Evolutionary conservation across 2,797 vertebrate species (phyloP), one percentile per base, ranked within the genome.

Genomic region (Mormyrus proboscirostris): DNA sequence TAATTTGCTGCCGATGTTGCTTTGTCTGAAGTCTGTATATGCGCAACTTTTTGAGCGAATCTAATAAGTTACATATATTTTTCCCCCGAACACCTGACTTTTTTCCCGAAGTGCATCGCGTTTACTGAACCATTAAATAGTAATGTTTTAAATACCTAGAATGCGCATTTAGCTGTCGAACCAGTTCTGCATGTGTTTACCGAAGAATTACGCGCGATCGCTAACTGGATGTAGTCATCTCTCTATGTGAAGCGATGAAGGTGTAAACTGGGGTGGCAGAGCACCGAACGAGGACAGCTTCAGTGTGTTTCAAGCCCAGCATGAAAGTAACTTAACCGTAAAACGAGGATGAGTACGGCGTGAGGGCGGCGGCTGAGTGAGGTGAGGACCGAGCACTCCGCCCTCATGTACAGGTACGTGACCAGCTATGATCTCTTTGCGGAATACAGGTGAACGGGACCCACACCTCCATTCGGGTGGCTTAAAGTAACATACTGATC

Each of bases 1-100:
- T 88, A 57, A 73, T 90, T 90, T 83, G 86, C 86, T 62, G 86
- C 89, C 87, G 86, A 90, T 88, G 89, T 82, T 88, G 87, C 89
- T 90, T 90, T 88, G 87, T 90, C 44, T 82, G 3, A 25, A 19
- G 86, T 89, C 33, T 88, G 5, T 44, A 51, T 47, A n/a, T 65
- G 88, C 73, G 86, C 89, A 90, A 88, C 86, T 83, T 69, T 88
- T 88, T 62, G 38, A 14, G 44, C 50, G 44, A 57, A 38, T 87
- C 25, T 25, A n/a, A 59, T 33, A 51, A 25, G 22, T 44, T 53
- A 65, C 29, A 62, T 51, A 88, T 83, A 59, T 22, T 8, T 79
- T 29, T 19, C 2, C 16, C 25, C 33, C 2, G 69, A 73, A 38
- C 69, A 6, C 86, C 33, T 85, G 82, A 51, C 19, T 87, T 41